Percentiles rank a stretch among this genome's conserved stretches.
Conservation (phyloP, 2,888 invertebrate species). For the Imbricaverruca yamaguchii region DNA sequence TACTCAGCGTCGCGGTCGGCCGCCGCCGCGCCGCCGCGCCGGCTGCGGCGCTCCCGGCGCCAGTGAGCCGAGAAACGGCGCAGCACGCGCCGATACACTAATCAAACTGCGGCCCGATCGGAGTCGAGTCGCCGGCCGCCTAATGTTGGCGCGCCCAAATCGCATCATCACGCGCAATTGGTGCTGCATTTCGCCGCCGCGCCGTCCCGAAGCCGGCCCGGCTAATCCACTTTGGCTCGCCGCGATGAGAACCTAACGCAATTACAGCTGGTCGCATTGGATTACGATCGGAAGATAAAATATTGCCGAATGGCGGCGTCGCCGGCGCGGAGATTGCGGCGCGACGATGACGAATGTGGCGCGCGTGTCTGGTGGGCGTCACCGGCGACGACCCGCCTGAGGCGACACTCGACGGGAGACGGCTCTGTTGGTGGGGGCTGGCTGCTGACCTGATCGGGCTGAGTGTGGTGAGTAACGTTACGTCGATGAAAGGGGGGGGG, state of each 20-base stretch:
- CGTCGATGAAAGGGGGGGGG: too few species aligned
- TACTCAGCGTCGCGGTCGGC: too few species aligned
- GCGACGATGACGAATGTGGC: not conserved
- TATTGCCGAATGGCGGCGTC: not conserved
- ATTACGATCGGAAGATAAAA: not conserved
- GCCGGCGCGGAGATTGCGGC: not conserved
- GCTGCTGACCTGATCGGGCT: too few species aligned
- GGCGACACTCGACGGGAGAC: too few species aligned
- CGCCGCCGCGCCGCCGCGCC: too few species aligned
- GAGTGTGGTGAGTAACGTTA: too few species aligned
- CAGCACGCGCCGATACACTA: not conserved
- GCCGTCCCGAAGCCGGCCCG: not conserved
- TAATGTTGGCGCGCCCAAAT: not conserved
- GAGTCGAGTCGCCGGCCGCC: not conserved
- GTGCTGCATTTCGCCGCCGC: not conserved
- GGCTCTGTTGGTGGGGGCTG: too few species aligned
- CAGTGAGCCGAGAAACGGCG: not conserved
- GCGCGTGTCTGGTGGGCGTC: not conserved
- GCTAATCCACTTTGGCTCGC: not conserved
- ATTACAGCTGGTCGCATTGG: not conserved
- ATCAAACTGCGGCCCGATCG: not conserved
- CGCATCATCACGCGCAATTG: not conserved
- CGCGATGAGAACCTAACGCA: not conserved
- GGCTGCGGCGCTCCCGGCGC: too few species aligned
- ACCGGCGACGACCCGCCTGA: too few species aligned